Base-by-base conservation (phyloP, 1,140 invertebrate species). In the Macrocentrus cingulum region DNA sequence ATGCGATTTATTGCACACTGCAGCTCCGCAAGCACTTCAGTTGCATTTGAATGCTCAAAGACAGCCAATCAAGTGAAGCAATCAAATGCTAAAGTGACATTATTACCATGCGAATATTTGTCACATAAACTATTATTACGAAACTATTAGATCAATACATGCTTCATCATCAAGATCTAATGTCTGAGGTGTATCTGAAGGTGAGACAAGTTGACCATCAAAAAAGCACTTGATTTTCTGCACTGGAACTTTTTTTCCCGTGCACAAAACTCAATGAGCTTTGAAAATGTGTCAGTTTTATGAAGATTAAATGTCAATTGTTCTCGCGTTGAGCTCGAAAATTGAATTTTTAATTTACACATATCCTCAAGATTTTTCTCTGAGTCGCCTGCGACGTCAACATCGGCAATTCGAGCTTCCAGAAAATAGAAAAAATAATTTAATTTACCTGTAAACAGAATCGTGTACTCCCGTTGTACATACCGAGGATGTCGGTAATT, bases 71-170 rank as follows among this genome's bases (percentile, higher is more conserved):
- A n/a, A n/a, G n/a, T n/a, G n/a, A n/a, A n/a, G n/a, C n/a, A n/a
- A n/a, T n/a, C n/a, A n/a, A n/a, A n/a, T n/a, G n/a, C n/a, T n/a
- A n/a, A n/a, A n/a, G n/a, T n/a, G n/a, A n/a, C n/a, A n/a, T n/a
- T n/a, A n/a, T n/a, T n/a, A n/a, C n/a, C n/a, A n/a, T n/a, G n/a
- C n/a, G n/a, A n/a, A n/a, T n/a, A n/a, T n/a, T n/a, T n/a, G n/a
- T n/a, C n/a, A n/a, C n/a, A n/a, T n/a, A n/a, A n/a, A n/a, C n/a
- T n/a, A n/a, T n/a, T n/a, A n/a, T n/a, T n/a, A n/a, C n/a, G n/a
- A n/a, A n/a, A n/a, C n/a, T n/a, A n/a, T n/a, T 34, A 77, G 63
- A 69, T 79, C 76, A 2, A 79, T 44, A 34, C 76, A 79, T 2
- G 73, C 73, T 66, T 75, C 70, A 34, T 69, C 57, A 13, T 79